Conservation (phyloP, 2,888 invertebrate genomes). For the Catocala nupta region DNA sequence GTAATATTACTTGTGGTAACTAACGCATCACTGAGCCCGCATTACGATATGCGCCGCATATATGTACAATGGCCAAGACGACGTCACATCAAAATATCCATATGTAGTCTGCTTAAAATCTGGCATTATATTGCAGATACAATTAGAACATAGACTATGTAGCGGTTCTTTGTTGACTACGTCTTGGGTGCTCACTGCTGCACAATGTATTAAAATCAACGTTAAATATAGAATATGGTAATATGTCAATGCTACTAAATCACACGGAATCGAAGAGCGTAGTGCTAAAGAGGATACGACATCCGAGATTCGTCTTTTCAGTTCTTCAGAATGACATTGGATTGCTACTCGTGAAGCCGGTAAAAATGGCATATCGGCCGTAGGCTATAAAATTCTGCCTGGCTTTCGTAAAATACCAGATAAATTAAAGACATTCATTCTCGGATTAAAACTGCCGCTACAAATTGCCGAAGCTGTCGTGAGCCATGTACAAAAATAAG, state of each 20-base stretch:
- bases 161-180: not conserved
- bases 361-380: conserved; percentile 3
- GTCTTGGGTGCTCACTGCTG: not conserved
- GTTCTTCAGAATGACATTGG: not conserved
- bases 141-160: not conserved
- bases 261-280: not conserved
- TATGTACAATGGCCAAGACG: not conserved
- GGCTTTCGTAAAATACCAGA: not conserved
- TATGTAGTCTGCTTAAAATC: not conserved
- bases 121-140: too few relatives aligned
- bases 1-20: too few relatives aligned
- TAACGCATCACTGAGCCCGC: too few relatives aligned
- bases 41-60: not conserved
- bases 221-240: conserved; percentile 1
- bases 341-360: not conserved
- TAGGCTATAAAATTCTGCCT: conserved; percentile 4
- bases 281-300: not conserved
- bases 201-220: not conserved
- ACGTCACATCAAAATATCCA: not conserved
- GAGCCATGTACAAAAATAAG: not conserved
- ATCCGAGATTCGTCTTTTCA: not conserved
- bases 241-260: not conserved
- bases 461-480: conserved; percentile 5
- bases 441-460: not conserved
- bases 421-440: not conserved